phyloP scores from a whole-genome alignment of 2,888 invertebrate genomes.

The Tribolium freemani region DNA sequence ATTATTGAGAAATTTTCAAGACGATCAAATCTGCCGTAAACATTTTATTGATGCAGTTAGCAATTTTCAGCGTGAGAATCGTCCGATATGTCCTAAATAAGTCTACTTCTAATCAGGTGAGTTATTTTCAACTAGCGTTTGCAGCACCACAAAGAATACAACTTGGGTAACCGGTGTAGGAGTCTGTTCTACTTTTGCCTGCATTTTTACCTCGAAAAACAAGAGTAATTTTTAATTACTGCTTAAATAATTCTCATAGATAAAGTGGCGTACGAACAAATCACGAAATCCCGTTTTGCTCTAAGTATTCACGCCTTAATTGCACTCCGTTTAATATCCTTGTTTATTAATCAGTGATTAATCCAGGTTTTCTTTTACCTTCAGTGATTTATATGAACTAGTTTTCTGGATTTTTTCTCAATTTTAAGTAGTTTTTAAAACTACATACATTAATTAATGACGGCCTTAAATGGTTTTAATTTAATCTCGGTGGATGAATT shows the following conservation, averaged over 20 bases:
- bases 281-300: slow-evolving; percentile 42
- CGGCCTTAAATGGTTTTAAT: slow-evolving; percentile 34
- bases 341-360: slow-evolving; percentile 44
- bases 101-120: neutral
- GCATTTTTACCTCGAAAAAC: slow-evolving; percentile 54
- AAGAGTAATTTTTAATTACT: slow-evolving; percentile 52
- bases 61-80: slow-evolving; percentile 3
- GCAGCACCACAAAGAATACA: slow-evolving; percentile 15
- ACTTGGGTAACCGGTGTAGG: slow-evolving; percentile 50
- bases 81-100: neutral
- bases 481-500: slow-evolving; percentile 29
- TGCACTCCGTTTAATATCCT: slow-evolving; percentile 37
- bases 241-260: slow-evolving; percentile 49
- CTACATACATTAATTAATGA: slow-evolving; percentile 34
- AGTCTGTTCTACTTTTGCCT: slow-evolving; percentile 56
- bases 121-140: slow-evolving; percentile 1
- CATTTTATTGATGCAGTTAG: slow-evolving; percentile 6
- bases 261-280: slow-evolving; percentile 49
- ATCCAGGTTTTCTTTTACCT: slow-evolving; percentile 26
- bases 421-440: slow-evolving; percentile 23
- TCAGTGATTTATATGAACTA: slow-evolving; percentile 34
- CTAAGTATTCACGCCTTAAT: slow-evolving; percentile 42
- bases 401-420: slow-evolving; percentile 16
- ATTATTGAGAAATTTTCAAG: neutral
- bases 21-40: slow-evolving; percentile 14